Base-by-base conservation (phyloP, 1,140 invertebrate genomes). In the Episyrphus balteatus region DNA sequence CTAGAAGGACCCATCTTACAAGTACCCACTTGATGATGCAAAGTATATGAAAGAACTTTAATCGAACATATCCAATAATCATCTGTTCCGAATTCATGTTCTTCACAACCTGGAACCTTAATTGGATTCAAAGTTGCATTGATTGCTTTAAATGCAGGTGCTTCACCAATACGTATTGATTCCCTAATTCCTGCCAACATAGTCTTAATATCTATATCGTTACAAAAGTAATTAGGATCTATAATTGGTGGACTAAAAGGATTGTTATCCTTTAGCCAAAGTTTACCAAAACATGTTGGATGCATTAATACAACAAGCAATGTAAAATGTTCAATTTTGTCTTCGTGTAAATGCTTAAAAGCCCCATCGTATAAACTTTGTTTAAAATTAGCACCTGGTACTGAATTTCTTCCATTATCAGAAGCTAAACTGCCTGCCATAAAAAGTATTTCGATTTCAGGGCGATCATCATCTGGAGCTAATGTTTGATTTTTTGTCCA, bases 41-140 rank as follows among this genome's bases (percentile, higher is more conserved):
- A 70, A 33, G 76, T 76, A 1, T 72, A 61, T 0, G 76, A 75
- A 6, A 80, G 44, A 21, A 77, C 70, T 47, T 73, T 72, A 2
- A 82, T 63, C 5, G 78, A 75, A 55, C 86, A 88, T 44, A 75
- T 72, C 79, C 83, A 84, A 54, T 87, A 87, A 5, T 74, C 68
- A 45, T 83, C 80, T 8, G 69, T 70, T 2, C 59, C 75, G 50
- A 79, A 82, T 8, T 64, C 53, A 36, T 70, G 70, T 1, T 64
- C 55, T 15, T 51, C 53, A 60, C 81, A 84, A 2, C 73, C 75
- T 0, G 81, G 77, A 40, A 79, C 71, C 21, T 74, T 74, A 2
- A 69, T 68, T 19, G 61, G 61, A 52, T 77, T 63, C 9, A 85
- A 51, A 37, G 53, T 73, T 8, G 75, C 72, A 0, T 70, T 75